Percentiles rank a stretch among this genome's conserved stretches.
Evolutionary conservation across 2,797 vertebrate species (phyloP).

Genomic region (Trematomus bernacchii): DNA sequence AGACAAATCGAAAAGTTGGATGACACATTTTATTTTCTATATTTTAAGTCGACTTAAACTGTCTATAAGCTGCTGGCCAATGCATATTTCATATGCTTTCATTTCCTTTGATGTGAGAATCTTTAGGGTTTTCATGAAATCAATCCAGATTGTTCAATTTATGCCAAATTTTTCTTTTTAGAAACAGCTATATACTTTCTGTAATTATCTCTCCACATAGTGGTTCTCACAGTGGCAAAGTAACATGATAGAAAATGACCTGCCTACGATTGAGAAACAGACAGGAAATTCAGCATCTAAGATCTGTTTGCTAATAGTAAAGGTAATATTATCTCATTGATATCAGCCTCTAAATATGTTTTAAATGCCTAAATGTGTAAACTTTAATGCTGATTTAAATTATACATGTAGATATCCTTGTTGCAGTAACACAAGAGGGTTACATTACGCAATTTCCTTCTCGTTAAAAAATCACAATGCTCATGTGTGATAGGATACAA

Average conservation of each 20-base stretch:
- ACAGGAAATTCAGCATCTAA: neutral
- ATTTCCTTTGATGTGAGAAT: neutral
- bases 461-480: neutral
- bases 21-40: no score
- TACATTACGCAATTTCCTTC: neutral
- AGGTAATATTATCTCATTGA: neutral
- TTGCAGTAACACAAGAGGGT: neutral
- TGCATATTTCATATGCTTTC: neutral
- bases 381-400: neutral
- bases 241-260: neutral
- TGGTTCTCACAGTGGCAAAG: neutral
- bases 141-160: neutral
- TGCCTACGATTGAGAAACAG: neutral
- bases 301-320: no score
- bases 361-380: neutral
- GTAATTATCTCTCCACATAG: neutral
- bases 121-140: neutral
- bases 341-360: neutral
- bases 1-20: neutral
- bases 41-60: neutral
- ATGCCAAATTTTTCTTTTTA: neutral
- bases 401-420: neutral
- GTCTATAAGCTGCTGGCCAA: neutral
- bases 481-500: neutral
- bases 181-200: neutral